phyloP scores from a whole-genome alignment of 1,140 invertebrate species.

The Diachasmimorpha longicaudata region DNA sequence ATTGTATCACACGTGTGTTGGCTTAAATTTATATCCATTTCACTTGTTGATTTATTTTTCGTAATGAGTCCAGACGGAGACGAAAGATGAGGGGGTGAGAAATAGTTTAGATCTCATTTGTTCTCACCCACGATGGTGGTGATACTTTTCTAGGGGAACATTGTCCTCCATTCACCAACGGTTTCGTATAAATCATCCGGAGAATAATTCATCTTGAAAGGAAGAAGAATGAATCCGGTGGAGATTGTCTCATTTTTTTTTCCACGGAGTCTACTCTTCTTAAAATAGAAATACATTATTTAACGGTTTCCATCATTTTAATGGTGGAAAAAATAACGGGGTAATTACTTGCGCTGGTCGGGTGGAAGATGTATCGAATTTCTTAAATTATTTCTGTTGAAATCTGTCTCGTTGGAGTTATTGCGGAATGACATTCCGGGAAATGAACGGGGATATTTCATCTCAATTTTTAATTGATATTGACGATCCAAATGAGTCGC shows the following conservation, averaged over 20 bases:
- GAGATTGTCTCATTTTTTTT: not conserved
- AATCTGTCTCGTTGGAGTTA: no score
- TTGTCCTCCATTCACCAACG: not conserved
- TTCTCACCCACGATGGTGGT: not conserved
- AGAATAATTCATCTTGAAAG: not conserved
- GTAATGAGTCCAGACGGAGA: not conserved
- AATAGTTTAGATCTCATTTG: not conserved
- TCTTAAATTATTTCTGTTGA: no score
- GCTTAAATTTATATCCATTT: not conserved
- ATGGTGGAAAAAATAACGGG: no score
- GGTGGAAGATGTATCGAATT: no score
- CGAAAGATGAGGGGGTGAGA: not conserved
- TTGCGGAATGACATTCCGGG: no score
- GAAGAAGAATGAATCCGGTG: not conserved
- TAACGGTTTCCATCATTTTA: not conserved
- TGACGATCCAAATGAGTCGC: no score
- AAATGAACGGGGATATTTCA: no score
- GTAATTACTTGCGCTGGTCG: no score
- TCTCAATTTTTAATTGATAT: no score
- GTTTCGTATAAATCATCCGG: not conserved
- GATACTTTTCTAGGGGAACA: not conserved
- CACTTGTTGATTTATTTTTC: not conserved
- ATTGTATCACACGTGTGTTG: not conserved
- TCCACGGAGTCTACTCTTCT: not conserved
- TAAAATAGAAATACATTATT: not conserved